Conservation (phyloP, 2,888 invertebrate species). For the Caenorhabditis japonica region DNA sequence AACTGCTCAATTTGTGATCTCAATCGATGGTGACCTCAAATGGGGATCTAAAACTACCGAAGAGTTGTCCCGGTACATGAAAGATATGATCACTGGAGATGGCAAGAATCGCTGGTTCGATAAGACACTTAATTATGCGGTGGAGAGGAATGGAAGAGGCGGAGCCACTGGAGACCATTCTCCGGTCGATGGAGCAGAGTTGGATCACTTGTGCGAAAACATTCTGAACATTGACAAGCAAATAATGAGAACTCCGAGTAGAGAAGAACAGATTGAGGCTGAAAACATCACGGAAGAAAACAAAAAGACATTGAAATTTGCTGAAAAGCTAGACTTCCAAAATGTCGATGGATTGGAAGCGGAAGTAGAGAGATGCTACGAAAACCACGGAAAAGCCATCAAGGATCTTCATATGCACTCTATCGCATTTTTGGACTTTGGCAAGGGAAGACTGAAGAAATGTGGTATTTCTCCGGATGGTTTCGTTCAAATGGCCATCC, state of each 20-base stretch:
- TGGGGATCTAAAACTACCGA: constrained; percentile 65
- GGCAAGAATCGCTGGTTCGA: constrained; percentile 73
- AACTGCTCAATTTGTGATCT: constrained; percentile 64
- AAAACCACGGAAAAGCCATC: constrained; percentile 26
- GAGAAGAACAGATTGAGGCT: constrained; percentile 55
- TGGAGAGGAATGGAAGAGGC: constrained; percentile 61
- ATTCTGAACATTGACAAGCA: constrained; percentile 65
- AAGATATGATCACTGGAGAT: constrained; percentile 67
- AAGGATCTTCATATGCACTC: constrained; percentile 67
- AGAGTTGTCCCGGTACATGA: constrained; percentile 61
- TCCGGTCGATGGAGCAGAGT: constrained; percentile 72
- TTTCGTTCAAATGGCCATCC: constrained; percentile 94
- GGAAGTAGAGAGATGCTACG: constrained; percentile 56
- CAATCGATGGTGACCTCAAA: constrained; percentile 62
- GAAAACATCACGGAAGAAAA: constrained; percentile 42
- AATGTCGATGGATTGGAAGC: constrained; percentile 55
- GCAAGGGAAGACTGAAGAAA: constrained; percentile 87
- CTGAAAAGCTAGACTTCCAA: constrained; percentile 62
- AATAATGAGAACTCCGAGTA: constrained; percentile 53
- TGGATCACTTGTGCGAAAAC: constrained; percentile 74
- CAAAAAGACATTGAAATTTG: constrained; percentile 52
- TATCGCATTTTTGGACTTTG: constrained; percentile 67
- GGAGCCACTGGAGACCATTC: constrained; percentile 73
- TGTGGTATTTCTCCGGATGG: constrained; percentile 94
- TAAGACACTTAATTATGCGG: constrained; percentile 71